These are phyloP conservation scores for Patella caerulea DNA, from an alignment of 2,888 invertebrate genomes.

Conservation along the genomic window DNA sequence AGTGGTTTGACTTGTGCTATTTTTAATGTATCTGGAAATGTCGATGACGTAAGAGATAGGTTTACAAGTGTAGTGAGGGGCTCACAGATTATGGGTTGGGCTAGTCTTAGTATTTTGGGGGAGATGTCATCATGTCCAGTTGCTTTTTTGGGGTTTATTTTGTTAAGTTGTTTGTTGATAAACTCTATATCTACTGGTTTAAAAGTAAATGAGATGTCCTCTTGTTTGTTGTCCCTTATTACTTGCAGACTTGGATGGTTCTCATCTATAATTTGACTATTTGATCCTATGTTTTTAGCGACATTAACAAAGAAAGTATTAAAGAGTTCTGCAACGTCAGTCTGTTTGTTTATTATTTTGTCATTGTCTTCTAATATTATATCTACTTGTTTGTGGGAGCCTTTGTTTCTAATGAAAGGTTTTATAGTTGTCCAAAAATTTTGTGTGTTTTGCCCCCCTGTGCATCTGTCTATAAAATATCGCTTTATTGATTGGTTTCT, in stretches of 20 bases:
- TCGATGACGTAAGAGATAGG: neutral
- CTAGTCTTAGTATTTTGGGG: constrained; percentile 16
- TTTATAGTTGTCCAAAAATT: no score
- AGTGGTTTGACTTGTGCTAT: constrained; percentile 23
- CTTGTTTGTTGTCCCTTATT: neutral
- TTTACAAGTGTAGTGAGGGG: constrained; percentile 18
- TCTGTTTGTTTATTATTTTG: no score
- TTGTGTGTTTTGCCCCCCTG: no score
- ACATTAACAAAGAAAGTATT: constrained; percentile 20
- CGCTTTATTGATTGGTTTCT: neutral
- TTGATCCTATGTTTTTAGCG: constrained; percentile 31
- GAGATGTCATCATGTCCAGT: constrained; percentile 26
- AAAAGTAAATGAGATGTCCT: neutral
- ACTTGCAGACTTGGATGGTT: constrained; percentile 23
- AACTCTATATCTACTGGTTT: constrained; percentile 7
- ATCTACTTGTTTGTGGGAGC: no score
- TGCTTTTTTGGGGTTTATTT: constrained; percentile 21
- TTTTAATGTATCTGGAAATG: constrained; percentile 19
- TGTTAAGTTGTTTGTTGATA: constrained; percentile 13
- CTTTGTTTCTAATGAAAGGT: no score
- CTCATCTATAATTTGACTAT: constrained; percentile 8
- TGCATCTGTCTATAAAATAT: no score
- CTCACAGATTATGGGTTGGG: constrained; percentile 6
- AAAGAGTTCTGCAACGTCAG: no score
- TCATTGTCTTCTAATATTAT: no score